Base-by-base conservation (phyloP, 2,113 vertebrate species). In the Saimiri boliviensis region DNA sequence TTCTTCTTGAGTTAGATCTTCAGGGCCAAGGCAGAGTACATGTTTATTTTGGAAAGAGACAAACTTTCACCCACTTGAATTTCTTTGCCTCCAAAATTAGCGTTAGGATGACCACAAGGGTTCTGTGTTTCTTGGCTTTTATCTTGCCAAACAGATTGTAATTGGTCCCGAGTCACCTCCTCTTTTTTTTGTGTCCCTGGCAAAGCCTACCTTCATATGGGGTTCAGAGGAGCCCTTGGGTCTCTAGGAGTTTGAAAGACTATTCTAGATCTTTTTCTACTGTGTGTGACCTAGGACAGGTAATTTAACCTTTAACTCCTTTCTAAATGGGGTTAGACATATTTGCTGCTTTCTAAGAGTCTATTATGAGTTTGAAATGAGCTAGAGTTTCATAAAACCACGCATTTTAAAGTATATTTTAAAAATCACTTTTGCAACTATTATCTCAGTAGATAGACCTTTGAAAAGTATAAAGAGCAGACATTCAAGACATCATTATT, bases 41-140 rank as follows among this genome's bases (percentile, higher is more conserved):
- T 95, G 84, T 95, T 97, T 97, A 80, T 93, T 97, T 95, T 91
- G 87, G 92, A 83, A 56, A 87, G 70, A 83, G 86, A 87, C 70
- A 96, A 80, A 81, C 56, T 95, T 96, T 97, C 89, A 96, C 89
- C 94, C 94, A 90, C 96, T 96, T 94, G 79, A 97, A 95, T 96
- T 93, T 88, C 84, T 97, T 96, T 88, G 92, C 92, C 77, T 95
- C 96, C 92, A 87, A 77, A 97, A 85, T 97, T 94, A 93, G 92
- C 49, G 54, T 86, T 58, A 58, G n/a, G 77, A 58, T 88, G 90
- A 95, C 91, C 86, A 80, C 88, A 87, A 73, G 87, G 35, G 1
- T 79, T 87, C 71, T 88, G 25, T 87, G 63, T 94, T 93, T 76
- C 80, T 94, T 86, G 86, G 79, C 54, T 42, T 86, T 84, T 70